Base-by-base conservation (phyloP, 2,888 invertebrate genomes). In the Geotrupes spiniger region DNA sequence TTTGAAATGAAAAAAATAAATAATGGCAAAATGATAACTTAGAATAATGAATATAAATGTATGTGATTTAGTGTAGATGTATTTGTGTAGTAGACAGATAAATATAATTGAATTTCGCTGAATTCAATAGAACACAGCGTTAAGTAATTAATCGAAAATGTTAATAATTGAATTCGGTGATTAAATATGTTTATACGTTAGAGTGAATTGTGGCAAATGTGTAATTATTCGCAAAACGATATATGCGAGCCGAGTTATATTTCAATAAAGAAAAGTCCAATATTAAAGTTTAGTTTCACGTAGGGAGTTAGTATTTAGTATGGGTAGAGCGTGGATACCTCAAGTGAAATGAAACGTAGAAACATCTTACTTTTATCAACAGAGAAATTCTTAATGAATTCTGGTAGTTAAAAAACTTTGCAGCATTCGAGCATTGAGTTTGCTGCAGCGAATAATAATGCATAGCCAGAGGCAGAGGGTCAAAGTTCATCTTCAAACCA, bases 391-490 rank as follows among this genome's bases (percentile, higher is more conserved):
- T 64, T 72, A 71, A 72, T 72, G 72, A 72, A 72, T 72, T 72
- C 71, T 66, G 66, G 66, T 70, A 71, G 71, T 71, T 72, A 71
- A 72, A 71, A 72, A 72, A 72, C 70, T 72, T 72, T 70, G 70
- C 68, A 69, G 68, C 70, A 66, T 67, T 68, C 68, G 67, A 69
- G 65, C 69, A 70, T 66, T 65, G 65, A 61, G 63, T 60, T 65
- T 66, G 71, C 71, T 68, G 70, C 68, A 63, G 57, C 65, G 72
- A 71, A 72, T 72, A 72, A 66, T 71, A 72, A 72, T 72, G 68
- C 65, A 66, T 53, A 59, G 63, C 68, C 60, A 42, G 56, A 61
- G 59, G 62, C 57, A 55, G 63, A 63, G 65, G 67, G 67, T 66
- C 66, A 66, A 65, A 67, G 66, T 66, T 68, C 65, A 63, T 65